Percentiles rank a stretch among this genome's conserved stretches.
Conservation (phyloP, 1,140 invertebrate genomes). For the Lordiphosa clarofinis region DNA sequence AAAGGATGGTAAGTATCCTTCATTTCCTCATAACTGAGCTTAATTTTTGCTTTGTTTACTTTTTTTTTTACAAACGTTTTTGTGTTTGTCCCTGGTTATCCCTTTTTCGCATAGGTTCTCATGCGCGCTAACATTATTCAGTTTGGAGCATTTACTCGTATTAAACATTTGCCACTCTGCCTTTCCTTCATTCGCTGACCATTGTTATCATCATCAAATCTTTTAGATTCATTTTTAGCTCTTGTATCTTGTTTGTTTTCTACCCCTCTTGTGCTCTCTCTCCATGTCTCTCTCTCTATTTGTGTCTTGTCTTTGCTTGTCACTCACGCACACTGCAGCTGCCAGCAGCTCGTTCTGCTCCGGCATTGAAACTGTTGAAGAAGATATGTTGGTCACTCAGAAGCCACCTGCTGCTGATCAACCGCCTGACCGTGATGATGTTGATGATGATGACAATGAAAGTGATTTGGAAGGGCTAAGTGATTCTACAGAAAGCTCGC, state of each 20-base stretch:
- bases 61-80: slow-evolving; percentile 32
- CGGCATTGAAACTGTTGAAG: slow-evolving; percentile 16
- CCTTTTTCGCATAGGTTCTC: slow-evolving; percentile 60
- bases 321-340: slow-evolving; percentile 70
- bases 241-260: slow-evolving; percentile 29
- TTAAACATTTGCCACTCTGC: slow-evolving; percentile 54
- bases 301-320: slow-evolving; percentile 67
- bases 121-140: slow-evolving; percentile 61
- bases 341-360: slow-evolving; percentile 50
- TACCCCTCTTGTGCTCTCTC: slow-evolving; percentile 21
- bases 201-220: slow-evolving; percentile 31
- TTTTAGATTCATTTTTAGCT: slow-evolving; percentile 17
- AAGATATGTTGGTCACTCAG: slow-evolving; percentile 3
- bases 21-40: too few relatives aligned
- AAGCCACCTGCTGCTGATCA: slow-evolving; percentile 18
- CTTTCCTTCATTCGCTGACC: slow-evolving; percentile 29
- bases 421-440: slow-evolving; percentile 26
- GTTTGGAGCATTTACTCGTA: slow-evolving; percentile 60
- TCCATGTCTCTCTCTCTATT: slow-evolving; percentile 45
- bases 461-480: slow-evolving; percentile 77
- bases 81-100: slow-evolving; percentile 46
- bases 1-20: slow-evolving; percentile 80
- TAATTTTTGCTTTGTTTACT: background rate
- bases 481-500: slow-evolving; percentile 79
- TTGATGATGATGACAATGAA: slow-evolving; percentile 51